Evolutionary conservation across 2,888 invertebrate species (phyloP).

Genomic region (Synanthedon tipuliformis): DNA sequence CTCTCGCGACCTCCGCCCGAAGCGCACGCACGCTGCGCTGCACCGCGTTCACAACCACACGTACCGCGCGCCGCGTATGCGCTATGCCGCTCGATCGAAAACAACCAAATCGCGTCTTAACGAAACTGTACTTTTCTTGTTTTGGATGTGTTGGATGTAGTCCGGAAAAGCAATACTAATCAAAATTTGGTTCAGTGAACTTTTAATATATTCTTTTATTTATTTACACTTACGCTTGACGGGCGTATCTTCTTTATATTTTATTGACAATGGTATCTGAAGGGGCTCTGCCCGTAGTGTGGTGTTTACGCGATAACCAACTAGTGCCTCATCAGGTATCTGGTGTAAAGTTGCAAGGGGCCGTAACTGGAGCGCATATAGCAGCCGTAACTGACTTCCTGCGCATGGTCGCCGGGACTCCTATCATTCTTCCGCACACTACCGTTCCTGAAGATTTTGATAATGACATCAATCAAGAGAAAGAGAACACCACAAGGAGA

Average conservation of each 20-base stretch:
- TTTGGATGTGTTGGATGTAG: slow-evolving; percentile 42
- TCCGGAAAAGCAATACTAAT: slow-evolving; percentile 49
- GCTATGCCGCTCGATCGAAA: slow-evolving; percentile 51
- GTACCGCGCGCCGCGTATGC: slow-evolving; percentile 41
- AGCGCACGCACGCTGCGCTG: slow-evolving; percentile 57
- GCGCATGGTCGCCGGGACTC: slow-evolving; percentile 73
- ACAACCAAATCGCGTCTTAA: slow-evolving; percentile 39
- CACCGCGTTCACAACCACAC: neutral
- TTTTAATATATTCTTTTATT: neutral
- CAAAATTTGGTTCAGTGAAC: slow-evolving; percentile 3
- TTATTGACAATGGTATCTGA: slow-evolving; percentile 70
- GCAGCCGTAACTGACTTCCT: slow-evolving; percentile 75
- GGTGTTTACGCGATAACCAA: slow-evolving; percentile 77
- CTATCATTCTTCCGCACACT: slow-evolving; percentile 68
- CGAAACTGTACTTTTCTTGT: slow-evolving; percentile 39
- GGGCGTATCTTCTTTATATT: neutral
- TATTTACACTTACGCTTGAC: neutral
- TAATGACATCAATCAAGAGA: slow-evolving; percentile 56
- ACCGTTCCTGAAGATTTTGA: slow-evolving; percentile 49
- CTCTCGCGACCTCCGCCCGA: slow-evolving; percentile 68
- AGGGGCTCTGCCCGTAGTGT: slow-evolving; percentile 73
- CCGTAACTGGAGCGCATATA: slow-evolving; percentile 74
- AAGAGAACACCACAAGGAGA: slow-evolving; percentile 48
- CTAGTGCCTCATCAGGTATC: slow-evolving; percentile 76
- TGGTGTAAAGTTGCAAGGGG: slow-evolving; percentile 75